Base-by-base conservation (phyloP, 2,797 vertebrate species). In the Amazona ochrocephala region DNA sequence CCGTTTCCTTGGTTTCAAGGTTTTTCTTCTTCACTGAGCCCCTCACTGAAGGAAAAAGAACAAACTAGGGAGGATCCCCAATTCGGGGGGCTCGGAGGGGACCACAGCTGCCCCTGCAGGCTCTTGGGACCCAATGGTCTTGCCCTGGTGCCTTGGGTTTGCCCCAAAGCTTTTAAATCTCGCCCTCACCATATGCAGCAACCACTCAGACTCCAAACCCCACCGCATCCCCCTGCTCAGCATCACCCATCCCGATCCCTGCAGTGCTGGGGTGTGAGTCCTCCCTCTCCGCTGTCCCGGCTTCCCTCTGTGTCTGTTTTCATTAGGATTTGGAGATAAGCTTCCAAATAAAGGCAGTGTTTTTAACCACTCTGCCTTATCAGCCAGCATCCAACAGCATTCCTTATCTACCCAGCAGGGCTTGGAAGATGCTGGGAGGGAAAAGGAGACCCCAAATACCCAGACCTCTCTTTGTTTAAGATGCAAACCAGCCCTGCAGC, bases 251-350 rank as follows among this genome's bases (percentile, higher is more conserved):
- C 10, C 41, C 0, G 1, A 66, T 89, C 81, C 81, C 68, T 68
- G 39, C 17, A 2, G 1, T 0, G 1, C 75, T 20, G 66, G 84
- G 83, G 76, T 87, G 81, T 0, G 2, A 93, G 41, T 77, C 41
- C 73, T 67, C 75, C 86, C 92, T 65, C 67, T 60, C 22, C 0
- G 0, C 78, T 74, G 30, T 76, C 70, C 95, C 1, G 0, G 34
- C 89, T 91, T 67, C 93, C 93, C 91, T 79, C 84, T 58, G 65
- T 48, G 72, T 42, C 82, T 89, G 86, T 89, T 95, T 85, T 87
- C 93, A 54, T 93, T 75, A 65, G 84, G 94, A 95, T 94, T 94
- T 94, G 72, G 91, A 94, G 94, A 95, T 91, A 95, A 96, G 94
- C 95, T 87, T 61, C 93, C 85, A 83, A 93, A 91, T 56, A 89